Evolutionary conservation across 2,888 invertebrate species (phyloP), one percentile per base, ranked within the genome.

Genomic region (Diabrotica balteata): DNA sequence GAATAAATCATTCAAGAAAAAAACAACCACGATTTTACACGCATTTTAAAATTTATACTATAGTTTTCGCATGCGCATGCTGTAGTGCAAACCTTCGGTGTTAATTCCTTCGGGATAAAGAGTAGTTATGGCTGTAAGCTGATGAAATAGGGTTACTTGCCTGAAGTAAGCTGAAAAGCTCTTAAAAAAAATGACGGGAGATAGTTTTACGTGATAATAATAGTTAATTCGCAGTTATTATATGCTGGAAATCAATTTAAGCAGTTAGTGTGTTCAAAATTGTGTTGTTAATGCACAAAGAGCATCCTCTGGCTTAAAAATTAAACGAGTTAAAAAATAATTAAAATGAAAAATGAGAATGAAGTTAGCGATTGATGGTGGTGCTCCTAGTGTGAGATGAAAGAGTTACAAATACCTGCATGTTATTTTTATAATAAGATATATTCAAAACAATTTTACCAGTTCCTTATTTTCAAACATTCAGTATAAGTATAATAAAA

Each of bases 271-370:
- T 68, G 59, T 68, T 53, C 59, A 44, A 53, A 49, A 63, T 65
- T 62, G 68, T 75, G 11, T 65, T 69, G 72, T 75, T 73, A 77
- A 76, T 78, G 80, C 80, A 80, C 80, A 80, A 76, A 76, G 75
- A 82, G 81, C 83, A 83, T 82, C 81, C 80, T 80, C 82, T 83
- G 82, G 82, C 81, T 82, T 80, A 72, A 75, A 78, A 72, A 69
- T 63, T 65, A 55, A 66, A 71, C 32, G 32, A 32, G 32, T 69
- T 71, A 67, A 67, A 70, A 76, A 72, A 71, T 66, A 47, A 63
- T 80, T 74, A 76, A 78, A 72, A 69, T 72, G 70, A 72, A 44
- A 71, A 65, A 73, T 71, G 60, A 64, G 72, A 72, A 76, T 72
- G 72, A 75, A 72, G 67, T 69, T 72, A 58, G 70, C 73, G 71